Conservation (phyloP, 1,140 invertebrate species). For the Myzus persicae region DNA sequence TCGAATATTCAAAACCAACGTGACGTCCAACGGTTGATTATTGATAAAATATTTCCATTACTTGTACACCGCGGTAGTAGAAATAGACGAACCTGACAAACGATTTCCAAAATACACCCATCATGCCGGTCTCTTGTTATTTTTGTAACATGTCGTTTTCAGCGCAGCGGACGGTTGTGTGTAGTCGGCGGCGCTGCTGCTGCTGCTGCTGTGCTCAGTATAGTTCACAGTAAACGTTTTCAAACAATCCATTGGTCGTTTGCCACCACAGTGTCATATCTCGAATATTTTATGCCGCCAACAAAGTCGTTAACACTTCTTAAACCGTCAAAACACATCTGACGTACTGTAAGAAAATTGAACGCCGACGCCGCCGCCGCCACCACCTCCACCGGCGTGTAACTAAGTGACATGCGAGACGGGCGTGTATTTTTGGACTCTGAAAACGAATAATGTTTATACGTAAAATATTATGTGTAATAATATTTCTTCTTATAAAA, state of each 20-base stretch:
- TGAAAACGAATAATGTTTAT: background rate
- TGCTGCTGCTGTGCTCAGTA: too few relatives aligned
- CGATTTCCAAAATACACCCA: background rate
- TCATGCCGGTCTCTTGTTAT: background rate
- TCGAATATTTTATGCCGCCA: background rate
- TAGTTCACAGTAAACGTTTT: constrained; percentile 27
- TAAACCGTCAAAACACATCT: background rate
- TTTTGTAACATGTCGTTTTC: background rate
- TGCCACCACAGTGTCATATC: constrained; percentile 7
- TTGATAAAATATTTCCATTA: background rate
- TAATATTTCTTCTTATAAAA: background rate
- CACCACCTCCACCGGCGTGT: background rate
- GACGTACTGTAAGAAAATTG: background rate
- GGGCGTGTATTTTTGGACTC: constrained; percentile 18
- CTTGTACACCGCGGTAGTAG: background rate
- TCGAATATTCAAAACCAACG: too few relatives aligned
- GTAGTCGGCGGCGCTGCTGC: too few relatives aligned
- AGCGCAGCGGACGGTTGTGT: background rate
- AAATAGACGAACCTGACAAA: background rate
- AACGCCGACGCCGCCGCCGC: background rate
- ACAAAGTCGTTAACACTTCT: constrained; percentile 35
- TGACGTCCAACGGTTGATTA: background rate
- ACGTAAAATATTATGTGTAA: background rate
- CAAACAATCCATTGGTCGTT: background rate
- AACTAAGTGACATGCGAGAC: background rate